A percentile compares a stretch with the other conserved stretches of the same genome.
Evolutionary conservation across 2,113 vertebrate genomes (phyloP).

Genomic region (Acanthochromis polyacanthus): DNA sequence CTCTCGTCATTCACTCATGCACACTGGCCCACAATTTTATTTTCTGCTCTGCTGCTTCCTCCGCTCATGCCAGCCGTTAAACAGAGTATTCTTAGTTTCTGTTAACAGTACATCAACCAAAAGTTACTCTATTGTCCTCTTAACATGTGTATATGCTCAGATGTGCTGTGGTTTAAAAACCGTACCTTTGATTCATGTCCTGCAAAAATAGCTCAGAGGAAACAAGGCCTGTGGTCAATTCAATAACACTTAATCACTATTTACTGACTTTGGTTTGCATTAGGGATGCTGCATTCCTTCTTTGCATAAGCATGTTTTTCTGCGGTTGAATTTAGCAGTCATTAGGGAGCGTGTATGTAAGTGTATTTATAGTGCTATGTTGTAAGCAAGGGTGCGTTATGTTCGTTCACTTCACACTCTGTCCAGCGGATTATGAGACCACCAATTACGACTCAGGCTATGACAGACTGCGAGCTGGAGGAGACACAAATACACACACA

Average conservation of each 20-base stretch:
- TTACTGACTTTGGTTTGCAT: constrained; percentile 38
- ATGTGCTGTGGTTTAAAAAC: constrained; percentile 15
- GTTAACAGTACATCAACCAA: constrained; percentile 41
- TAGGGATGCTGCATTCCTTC: constrained; percentile 13
- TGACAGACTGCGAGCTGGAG: not conserved
- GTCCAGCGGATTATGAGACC: constrained; percentile 19
- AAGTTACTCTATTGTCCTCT: constrained; percentile 28
- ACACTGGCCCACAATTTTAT: constrained; percentile 47
- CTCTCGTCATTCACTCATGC: constrained; percentile 29
- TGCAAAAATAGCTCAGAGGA: constrained; percentile 27
- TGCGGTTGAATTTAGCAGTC: not conserved
- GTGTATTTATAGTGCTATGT: not conserved
- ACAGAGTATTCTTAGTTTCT: constrained; percentile 44
- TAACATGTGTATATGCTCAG: not conserved
- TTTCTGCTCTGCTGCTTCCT: constrained; percentile 57
- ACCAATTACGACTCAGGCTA: constrained; percentile 3
- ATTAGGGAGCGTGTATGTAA: constrained; percentile 4
- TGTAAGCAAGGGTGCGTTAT: not conserved
- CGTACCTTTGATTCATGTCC: constrained; percentile 49
- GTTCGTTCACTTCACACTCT: constrained; percentile 7
- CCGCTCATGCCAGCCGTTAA: constrained; percentile 50
- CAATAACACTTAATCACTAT: constrained; percentile 35
- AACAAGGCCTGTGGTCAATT: not conserved
- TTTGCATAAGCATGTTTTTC: constrained; percentile 32
- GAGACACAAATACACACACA: not conserved